Conservation (phyloP, 2,888 invertebrate species). For the Cheilosia urbana region DNA sequence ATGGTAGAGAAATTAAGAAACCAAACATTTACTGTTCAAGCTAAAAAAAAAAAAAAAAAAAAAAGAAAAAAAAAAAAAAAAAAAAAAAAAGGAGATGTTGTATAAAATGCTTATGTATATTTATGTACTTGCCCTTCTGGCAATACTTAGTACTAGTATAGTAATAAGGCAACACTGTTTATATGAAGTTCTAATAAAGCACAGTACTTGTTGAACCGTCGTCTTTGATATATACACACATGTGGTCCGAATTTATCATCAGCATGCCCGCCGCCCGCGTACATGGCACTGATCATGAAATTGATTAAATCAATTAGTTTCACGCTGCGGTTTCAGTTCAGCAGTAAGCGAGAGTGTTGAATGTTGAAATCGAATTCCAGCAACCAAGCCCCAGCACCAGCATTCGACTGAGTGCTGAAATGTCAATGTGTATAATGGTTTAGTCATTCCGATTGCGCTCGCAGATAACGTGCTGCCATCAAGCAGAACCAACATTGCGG, state of each 20-base stretch:
- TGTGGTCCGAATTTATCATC: background rate
- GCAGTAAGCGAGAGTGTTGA: conserved; percentile 3
- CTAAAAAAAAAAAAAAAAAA: no score
- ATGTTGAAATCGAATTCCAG: conserved; percentile 40
- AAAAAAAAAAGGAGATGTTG: no score
- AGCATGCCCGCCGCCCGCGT: background rate
- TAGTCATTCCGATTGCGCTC: conserved; percentile 65
- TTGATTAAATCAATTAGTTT: conserved; percentile 51
- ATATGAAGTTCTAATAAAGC: no score
- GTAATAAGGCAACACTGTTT: no score
- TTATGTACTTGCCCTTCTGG: no score
- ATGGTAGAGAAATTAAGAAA: no score
- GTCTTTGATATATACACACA: no score
- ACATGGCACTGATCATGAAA: conserved; percentile 36
- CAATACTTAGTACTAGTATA: no score
- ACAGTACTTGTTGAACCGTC: no score
- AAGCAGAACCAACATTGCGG: background rate
- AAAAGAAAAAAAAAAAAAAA: no score
- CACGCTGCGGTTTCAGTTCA: background rate
- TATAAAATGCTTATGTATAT: no score
- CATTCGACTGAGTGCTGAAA: background rate
- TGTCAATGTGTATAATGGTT: conserved; percentile 24
- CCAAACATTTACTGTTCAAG: no score
- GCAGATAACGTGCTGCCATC: conserved; percentile 37
- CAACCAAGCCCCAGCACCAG: conserved; percentile 24